Conservation (phyloP, 2,113 vertebrate genomes). For the Toxostoma redivivum region DNA sequence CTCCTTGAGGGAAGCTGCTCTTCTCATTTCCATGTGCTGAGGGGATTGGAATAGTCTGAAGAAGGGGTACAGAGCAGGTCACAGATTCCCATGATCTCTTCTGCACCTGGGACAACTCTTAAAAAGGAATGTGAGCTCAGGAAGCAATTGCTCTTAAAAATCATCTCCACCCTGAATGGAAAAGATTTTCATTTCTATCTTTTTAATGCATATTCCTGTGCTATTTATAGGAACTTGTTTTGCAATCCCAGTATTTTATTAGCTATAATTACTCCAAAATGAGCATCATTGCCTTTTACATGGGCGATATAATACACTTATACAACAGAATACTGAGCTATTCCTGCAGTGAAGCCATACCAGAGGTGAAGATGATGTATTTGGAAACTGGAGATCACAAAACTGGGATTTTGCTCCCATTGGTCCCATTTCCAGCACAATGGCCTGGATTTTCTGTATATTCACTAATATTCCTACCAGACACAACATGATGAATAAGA, state of each 20-base stretch:
- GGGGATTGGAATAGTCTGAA: not conserved
- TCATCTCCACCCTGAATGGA: not conserved
- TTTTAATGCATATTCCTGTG: not conserved
- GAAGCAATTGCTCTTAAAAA: not conserved
- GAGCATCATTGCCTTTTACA: not conserved
- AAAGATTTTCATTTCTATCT: not conserved
- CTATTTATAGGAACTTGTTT: not conserved
- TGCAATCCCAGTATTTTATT: not conserved
- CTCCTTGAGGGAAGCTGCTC: not conserved
- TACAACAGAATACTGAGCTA: not conserved
- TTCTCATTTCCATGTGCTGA: not conserved
- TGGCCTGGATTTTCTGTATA: not conserved
- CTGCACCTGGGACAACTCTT: not conserved
- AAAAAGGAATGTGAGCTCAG: not conserved
- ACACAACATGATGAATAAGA: not conserved
- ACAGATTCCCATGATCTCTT: accelerated
- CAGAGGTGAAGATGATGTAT: not conserved
- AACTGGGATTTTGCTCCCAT: not conserved
- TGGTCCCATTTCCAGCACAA: not conserved
- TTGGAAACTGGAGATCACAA: not conserved
- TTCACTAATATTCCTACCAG: not conserved
- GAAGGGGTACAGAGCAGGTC: not conserved
- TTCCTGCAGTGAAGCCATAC: not conserved
- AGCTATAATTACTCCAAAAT: conserved; percentile 12
- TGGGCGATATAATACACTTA: not conserved